These are phyloP conservation scores for Brachypodius melanocephalos DNA, from an alignment of 2,113 vertebrate genomes.

Conservation along the genomic window DNA sequence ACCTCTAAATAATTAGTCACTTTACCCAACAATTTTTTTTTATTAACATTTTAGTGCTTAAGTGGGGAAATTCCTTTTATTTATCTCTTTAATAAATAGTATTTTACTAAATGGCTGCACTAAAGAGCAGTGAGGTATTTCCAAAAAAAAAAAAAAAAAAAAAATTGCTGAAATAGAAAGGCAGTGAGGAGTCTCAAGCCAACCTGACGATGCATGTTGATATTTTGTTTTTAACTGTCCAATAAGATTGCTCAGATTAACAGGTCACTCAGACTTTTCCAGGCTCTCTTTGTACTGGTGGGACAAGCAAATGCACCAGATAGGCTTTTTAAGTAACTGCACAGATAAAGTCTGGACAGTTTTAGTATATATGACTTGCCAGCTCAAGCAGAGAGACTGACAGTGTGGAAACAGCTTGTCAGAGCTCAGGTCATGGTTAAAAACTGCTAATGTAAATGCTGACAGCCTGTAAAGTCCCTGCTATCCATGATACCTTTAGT, in stretches of 20 bases:
- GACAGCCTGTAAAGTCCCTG: slow-evolving; percentile 65
- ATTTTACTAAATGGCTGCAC: slow-evolving; percentile 43
- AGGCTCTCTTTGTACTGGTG: slow-evolving; percentile 16
- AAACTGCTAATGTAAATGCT: slow-evolving; percentile 68
- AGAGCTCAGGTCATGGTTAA: slow-evolving; percentile 67
- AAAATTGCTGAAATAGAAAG: slow-evolving; percentile 27
- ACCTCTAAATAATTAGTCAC: neutral
- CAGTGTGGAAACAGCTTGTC: slow-evolving; percentile 68
- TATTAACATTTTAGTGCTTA: neutral
- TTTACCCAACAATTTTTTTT: neutral
- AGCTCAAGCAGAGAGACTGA: slow-evolving; percentile 67
- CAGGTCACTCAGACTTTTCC: slow-evolving; percentile 52
- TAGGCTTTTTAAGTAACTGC: slow-evolving; percentile 58
- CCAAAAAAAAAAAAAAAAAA: slow-evolving; percentile 37
- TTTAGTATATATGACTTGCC: slow-evolving; percentile 62
- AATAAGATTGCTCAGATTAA: slow-evolving; percentile 52
- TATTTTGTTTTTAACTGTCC: slow-evolving; percentile 50
- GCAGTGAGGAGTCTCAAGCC: slow-evolving; percentile 37
- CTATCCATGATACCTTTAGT: slow-evolving; percentile 63
- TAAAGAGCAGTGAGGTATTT: slow-evolving; percentile 47
- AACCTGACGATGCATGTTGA: slow-evolving; percentile 40
- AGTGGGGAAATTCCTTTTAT: slow-evolving; percentile 53
- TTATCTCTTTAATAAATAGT: slow-evolving; percentile 45
- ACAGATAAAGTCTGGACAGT: slow-evolving; percentile 65
- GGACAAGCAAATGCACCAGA: slow-evolving; percentile 29